Conservation (phyloP, 2,888 invertebrate species). For the Trichopria drosophilae region DNA sequence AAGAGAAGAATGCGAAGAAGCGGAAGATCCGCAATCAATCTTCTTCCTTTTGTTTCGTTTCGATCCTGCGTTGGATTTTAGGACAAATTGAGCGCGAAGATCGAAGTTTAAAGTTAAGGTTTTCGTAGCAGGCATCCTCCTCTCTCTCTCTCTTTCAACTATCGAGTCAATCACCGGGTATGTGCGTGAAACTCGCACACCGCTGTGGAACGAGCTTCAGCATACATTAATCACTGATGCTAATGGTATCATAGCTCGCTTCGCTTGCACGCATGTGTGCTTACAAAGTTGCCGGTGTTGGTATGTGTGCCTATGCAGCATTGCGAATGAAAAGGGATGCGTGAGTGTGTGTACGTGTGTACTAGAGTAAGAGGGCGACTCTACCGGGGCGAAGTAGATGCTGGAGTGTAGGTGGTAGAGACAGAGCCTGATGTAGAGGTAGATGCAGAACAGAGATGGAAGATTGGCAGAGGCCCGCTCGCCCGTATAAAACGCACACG, state of each 20-base stretch:
- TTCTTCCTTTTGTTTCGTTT: no score
- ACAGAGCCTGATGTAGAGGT: neutral
- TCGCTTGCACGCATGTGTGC: conserved; percentile 31
- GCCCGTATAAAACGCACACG: conserved; percentile 21
- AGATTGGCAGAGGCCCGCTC: conserved; percentile 15
- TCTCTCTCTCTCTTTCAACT: conserved; percentile 4
- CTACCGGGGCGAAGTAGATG: no score
- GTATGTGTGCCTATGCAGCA: no score
- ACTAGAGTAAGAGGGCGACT: conserved; percentile 7
- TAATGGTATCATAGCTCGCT: conserved; percentile 55
- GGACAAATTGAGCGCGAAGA: no score
- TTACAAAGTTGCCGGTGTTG: no score
- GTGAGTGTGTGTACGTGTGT: conserved; percentile 17
- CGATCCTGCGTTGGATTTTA: no score
- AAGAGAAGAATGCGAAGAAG: no score
- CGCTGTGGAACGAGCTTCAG: conserved; percentile 49
- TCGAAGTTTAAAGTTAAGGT: conserved; percentile 32
- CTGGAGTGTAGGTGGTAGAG: no score
- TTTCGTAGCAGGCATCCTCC: conserved; percentile 34
- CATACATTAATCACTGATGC: conserved; percentile 57
- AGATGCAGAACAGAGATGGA: neutral
- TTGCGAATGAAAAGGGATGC: conserved; percentile 13
- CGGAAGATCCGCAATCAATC: no score
- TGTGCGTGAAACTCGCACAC: conserved; percentile 45
- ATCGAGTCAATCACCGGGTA: conserved; percentile 50